Base-by-base conservation (phyloP, 1,140 invertebrate genomes). In the Drosophila athabasca region DNA sequence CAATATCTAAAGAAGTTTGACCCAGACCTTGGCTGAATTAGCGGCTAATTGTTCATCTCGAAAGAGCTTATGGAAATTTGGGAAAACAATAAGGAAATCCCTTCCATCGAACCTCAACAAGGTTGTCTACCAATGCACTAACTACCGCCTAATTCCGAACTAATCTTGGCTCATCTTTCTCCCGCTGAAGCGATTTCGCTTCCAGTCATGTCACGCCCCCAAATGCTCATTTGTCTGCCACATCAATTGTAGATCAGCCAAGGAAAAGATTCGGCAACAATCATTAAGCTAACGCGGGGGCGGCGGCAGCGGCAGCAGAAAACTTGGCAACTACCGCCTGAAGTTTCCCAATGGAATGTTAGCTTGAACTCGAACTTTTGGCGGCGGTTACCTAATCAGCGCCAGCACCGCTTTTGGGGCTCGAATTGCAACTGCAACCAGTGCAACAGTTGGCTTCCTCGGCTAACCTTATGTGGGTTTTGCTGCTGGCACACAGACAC, bases 361-460 rank as follows among this genome's bases (percentile, higher is more conserved):
- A 57, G 68, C 83, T 79, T 89, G 83, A 88, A 88, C 83, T 88
- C 83, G 83, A 88, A 88, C 83, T 88, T 89, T 88, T 88, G 71
- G 48, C 62, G 59, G 53, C 59, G 44, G 81, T 87, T 87, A 87
- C 78, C 82, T 87, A 87, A 87, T 88, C 75, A 26, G n/a, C 11
- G 3, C 61, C 48, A 35, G 59, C 62, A 31, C 29, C 41, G 50
- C 52, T 39, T 41, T 62, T 49, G 39, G 54, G 72, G 75, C 77
- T 57, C 58, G 45, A 49, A 24, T 39, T 79, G 62, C 66, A 62
- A 71, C 71, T 73, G 50, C 53, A 74, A 52, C 62, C 69, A 44
- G 44, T 59, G 71, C 59, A 72, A 58, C 71, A 66, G 65, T 59
- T 79, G 76, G 69, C 82, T 88, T 87, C 83, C 83, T 82, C 78